A percentile compares a stretch with the other conserved stretches of the same genome.
Conservation (phyloP, 1,140 invertebrate genomes). For the Cepaea nemoralis region DNA sequence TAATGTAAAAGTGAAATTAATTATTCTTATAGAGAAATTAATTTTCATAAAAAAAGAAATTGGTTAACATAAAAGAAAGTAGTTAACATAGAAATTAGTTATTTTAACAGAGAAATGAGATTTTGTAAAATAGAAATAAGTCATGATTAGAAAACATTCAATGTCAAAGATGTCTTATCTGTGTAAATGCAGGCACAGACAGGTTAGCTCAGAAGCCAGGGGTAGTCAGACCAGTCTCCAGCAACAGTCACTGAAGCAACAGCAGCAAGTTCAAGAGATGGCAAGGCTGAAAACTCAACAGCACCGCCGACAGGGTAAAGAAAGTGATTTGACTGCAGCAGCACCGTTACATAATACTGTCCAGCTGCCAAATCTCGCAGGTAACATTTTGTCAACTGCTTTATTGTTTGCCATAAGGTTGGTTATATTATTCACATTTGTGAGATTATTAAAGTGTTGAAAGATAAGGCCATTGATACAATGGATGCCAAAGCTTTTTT, state of each 20-base stretch:
- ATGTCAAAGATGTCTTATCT: not conserved
- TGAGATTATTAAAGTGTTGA: too few relatives aligned
- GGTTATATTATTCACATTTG: slow-evolving; percentile 3
- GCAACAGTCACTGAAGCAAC: not conserved
- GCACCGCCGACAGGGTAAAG: not conserved
- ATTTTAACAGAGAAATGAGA: too few relatives aligned
- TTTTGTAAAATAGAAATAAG: too few relatives aligned
- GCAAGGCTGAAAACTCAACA: not conserved
- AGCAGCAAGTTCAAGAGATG: not conserved
- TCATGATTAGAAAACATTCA: too few relatives aligned
- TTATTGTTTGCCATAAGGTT: too few relatives aligned
- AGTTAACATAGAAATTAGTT: too few relatives aligned
- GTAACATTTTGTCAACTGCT: slow-evolving; percentile 20
- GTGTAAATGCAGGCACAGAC: not conserved
- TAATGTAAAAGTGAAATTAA: too few relatives aligned
- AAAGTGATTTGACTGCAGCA: not conserved
- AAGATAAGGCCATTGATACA: too few relatives aligned
- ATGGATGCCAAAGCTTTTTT: too few relatives aligned
- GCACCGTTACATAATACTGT: slow-evolving; percentile 23
- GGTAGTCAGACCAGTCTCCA: not conserved
- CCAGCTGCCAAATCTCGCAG: slow-evolving; percentile 39
- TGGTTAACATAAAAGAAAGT: too few relatives aligned
- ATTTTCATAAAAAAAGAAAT: too few relatives aligned
- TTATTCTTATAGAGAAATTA: too few relatives aligned
- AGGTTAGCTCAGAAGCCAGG: not conserved